phyloP scores from a whole-genome alignment of 2,888 invertebrate genomes.

The Thalpophila matura region DNA sequence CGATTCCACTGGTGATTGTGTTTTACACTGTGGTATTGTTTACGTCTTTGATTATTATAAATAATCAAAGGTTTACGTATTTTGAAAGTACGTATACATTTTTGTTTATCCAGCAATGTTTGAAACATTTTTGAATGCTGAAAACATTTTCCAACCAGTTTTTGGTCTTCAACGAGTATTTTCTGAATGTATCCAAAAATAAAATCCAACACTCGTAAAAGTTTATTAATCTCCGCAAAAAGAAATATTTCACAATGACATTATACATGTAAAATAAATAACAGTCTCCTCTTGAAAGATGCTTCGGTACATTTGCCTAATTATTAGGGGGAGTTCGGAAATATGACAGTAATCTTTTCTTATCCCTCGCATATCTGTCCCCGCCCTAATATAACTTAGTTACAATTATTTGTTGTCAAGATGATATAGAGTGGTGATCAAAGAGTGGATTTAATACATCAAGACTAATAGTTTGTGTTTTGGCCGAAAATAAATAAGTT shows the following conservation, averaged over 20 bases:
- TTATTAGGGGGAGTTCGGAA: slow-evolving; percentile 68
- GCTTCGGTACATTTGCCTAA: slow-evolving; percentile 61
- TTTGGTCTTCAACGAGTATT: neutral
- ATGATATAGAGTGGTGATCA: slow-evolving; percentile 32
- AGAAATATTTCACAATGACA: slow-evolving; percentile 37
- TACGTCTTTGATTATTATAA: too few species aligned
- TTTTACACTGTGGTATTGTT: neutral
- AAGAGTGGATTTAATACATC: slow-evolving; percentile 26
- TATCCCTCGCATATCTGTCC: slow-evolving; percentile 61
- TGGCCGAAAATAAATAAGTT: neutral
- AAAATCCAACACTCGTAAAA: neutral
- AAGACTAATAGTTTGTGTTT: slow-evolving; percentile 3
- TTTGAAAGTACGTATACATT: neutral
- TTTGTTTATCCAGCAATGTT: neutral
- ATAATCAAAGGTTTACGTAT: too few species aligned
- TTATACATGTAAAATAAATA: slow-evolving; percentile 53
- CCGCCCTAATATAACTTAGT: slow-evolving; percentile 59
- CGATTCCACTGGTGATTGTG: too few species aligned
- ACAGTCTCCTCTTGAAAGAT: slow-evolving; percentile 52
- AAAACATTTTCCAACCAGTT: neutral
- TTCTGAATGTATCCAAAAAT: neutral
- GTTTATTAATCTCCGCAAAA: neutral
- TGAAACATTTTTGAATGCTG: neutral
- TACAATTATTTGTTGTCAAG: slow-evolving; percentile 43
- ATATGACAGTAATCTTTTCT: slow-evolving; percentile 73